These are phyloP conservation scores for Heliconius himera DNA, from an alignment of 1,140 invertebrate genomes.

Conservation along the genomic window DNA sequence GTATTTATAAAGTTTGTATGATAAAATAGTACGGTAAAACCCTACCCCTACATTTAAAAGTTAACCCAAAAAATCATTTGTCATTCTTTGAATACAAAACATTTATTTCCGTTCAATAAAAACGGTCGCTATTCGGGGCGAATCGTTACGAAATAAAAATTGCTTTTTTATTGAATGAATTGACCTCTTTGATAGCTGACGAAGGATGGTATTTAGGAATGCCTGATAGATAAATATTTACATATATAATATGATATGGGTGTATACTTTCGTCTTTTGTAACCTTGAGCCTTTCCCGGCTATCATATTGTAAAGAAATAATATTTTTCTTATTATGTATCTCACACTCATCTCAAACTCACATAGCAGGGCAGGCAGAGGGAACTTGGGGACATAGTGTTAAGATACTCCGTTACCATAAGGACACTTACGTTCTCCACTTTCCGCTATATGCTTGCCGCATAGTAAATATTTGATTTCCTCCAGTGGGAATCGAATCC, in stretches of 20 bases:
- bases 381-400: too few species aligned
- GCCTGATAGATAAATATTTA: neutral
- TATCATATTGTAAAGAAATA: neutral
- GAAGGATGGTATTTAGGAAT: neutral
- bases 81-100: constrained; percentile 14
- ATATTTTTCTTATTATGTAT: neutral
- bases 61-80: constrained; percentile 1
- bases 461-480: too few species aligned
- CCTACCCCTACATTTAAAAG: neutral
- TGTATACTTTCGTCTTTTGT: neutral
- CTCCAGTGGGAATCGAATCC: too few species aligned
- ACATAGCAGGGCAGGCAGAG: too few species aligned
- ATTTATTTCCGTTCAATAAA: constrained; percentile 12
- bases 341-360: too few species aligned
- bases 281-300: neutral
- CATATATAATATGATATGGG: neutral
- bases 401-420: too few species aligned
- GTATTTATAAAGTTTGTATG: neutral
- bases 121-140: constrained; percentile 1
- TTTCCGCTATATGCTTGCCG: too few species aligned
- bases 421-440: too few species aligned
- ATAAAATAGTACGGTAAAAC: neutral
- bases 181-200: neutral
- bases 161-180: constrained; percentile 11
- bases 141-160: constrained; percentile 14